Base-by-base conservation (phyloP, 2,797 vertebrate genomes). In the Xenops minutus region DNA sequence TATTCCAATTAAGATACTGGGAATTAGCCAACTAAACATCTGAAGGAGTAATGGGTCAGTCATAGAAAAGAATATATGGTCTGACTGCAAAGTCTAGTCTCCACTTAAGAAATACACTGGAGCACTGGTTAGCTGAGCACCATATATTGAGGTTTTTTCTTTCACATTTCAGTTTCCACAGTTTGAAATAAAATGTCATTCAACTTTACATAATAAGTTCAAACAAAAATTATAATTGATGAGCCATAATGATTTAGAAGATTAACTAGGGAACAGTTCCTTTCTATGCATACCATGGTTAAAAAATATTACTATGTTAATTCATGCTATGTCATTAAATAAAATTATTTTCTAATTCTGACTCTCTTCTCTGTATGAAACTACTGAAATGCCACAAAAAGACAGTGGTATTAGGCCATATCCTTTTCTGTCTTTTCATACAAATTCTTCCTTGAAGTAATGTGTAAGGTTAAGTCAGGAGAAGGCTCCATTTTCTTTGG, bases 191-290 rank as follows among this genome's bases (percentile, higher is more conserved):
- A 94, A 92, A 80, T 85, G 37, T 89, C 56, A 59, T 83, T 93
- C 81, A 67, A 80, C 64, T 94, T 93, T 91, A 96, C 52, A 76
- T 56, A 89, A 26, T 69, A 96, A 79, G 89, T 95, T 97, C 88
- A 95, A 95, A 92, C 62, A 95, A 96, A 96, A 95, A 97, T 92
- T 94, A 73, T 92, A 94, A 96, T 93, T 95, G 76, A 87, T 95
- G 88, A 97, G 76, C 88, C 69, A 79, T 93, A 95, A 96, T 96
- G 84, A 96, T 91, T 95, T 95, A 95, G 88, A 67, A 95, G 92
- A 95, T 89, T 89, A 92, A 83, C 58, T 90, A 85, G 36, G 77
- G 91, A 95, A 93, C 66, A 86, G 62, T 66, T 95, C 84, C 76
- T 64, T 94, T 76, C 85, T 58, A 54, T 1, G 10, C 22, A 26